These are phyloP conservation scores for Eudemis profundana DNA, from an alignment of 2,888 invertebrate species.

Conservation along the genomic window DNA sequence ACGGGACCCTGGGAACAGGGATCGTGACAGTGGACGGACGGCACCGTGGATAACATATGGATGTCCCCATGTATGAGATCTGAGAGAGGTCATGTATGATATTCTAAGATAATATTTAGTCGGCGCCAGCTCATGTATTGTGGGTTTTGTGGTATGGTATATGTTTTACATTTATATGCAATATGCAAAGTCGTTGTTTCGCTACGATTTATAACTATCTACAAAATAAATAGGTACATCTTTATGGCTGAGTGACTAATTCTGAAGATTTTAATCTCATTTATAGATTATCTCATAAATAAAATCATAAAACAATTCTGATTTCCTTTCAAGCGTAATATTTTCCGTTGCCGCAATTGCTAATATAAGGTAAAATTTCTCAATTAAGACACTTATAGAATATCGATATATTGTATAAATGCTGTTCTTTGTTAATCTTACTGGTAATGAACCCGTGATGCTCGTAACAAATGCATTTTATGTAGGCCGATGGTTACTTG, in stretches of 20 bases:
- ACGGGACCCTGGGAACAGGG: constrained; percentile 52
- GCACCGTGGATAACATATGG: constrained; percentile 33
- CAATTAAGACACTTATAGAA: no score
- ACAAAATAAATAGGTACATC: not conserved
- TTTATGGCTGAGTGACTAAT: no score
- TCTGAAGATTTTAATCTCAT: no score
- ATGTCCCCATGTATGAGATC: constrained; percentile 27
- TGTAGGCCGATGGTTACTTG: not conserved
- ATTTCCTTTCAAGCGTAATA: no score
- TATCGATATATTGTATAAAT: no score
- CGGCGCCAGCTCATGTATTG: constrained; percentile 10
- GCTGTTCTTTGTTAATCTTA: no score
- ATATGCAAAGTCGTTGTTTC: not conserved
- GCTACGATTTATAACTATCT: not conserved
- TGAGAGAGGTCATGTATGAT: constrained; percentile 35
- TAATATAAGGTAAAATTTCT: no score
- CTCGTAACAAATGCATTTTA: no score
- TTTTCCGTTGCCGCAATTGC: no score
- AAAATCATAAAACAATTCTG: no score
- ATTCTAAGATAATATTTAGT: constrained; percentile 27
- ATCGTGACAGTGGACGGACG: constrained; percentile 43
- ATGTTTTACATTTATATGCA: not conserved
- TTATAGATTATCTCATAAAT: no score
- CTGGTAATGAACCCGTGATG: no score
- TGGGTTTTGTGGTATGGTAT: constrained; percentile 1